Percentiles rank a stretch among this genome's conserved stretches.
phyloP scores from a whole-genome alignment of 2,888 invertebrate species.

The Calliopum simillimum region DNA sequence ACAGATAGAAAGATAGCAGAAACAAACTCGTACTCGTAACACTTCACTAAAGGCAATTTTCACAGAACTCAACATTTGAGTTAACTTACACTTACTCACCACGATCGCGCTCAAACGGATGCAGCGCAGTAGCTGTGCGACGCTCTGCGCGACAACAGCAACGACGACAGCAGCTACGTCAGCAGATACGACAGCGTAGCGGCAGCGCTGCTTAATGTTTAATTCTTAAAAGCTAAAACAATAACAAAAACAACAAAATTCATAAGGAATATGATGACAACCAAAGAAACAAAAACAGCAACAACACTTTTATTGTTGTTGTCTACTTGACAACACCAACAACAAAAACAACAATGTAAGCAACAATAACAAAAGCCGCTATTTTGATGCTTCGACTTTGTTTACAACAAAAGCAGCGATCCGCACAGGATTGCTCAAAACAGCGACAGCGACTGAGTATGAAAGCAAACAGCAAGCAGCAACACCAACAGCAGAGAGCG shows the following conservation, averaged over 20 bases:
- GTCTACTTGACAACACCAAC: not conserved
- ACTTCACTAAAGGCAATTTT: too few species aligned
- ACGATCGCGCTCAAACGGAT: too few species aligned
- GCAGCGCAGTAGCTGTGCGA: not conserved
- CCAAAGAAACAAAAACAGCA: not conserved
- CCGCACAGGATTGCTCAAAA: constrained; percentile 23
- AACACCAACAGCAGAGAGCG: not conserved
- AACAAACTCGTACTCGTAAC: too few species aligned
- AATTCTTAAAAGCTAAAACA: not conserved
- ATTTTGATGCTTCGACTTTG: constrained; percentile 5
- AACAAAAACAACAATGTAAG: not conserved
- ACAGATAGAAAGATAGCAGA: too few species aligned
- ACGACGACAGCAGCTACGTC: not conserved
- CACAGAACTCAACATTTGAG: too few species aligned
- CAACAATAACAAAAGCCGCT: not conserved
- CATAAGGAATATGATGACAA: not conserved
- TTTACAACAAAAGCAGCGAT: constrained; percentile 34
- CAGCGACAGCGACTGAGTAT: constrained; percentile 45
- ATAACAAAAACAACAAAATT: too few species aligned
- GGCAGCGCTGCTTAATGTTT: not conserved
- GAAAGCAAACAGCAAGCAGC: constrained; percentile 6
- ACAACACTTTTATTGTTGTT: not conserved
- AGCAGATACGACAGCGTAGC: not conserved
- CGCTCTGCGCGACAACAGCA: not conserved
- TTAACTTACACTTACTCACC: too few species aligned